Base-by-base conservation (phyloP, 2,888 invertebrate genomes). In the Gisinianus flammeolus region DNA sequence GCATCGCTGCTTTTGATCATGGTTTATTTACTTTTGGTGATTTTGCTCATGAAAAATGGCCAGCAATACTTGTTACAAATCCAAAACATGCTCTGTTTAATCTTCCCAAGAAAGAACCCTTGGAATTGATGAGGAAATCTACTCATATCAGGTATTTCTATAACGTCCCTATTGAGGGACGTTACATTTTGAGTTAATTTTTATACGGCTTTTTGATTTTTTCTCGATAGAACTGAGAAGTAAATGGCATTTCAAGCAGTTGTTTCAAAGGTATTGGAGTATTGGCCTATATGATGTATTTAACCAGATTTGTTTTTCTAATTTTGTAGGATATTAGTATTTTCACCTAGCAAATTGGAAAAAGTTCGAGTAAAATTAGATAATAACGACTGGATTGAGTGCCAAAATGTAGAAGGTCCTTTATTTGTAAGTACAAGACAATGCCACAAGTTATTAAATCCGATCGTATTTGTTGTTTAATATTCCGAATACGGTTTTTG, bases 11-110 rank as follows among this genome's bases (percentile, higher is more conserved):
- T n/a, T 91, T 96, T 83, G 96, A 97, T 87, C 94, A 96, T 87
- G 96, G 95, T 67, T 88, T 94, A 83, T 92, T 96, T 86, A 94
- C 95, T 35, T 96, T 96, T 88, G 88, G 91, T 77, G 96, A 96
- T 87, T 89, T 93, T 73, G 89, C 89, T 82, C 92, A 94, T 86
- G 90, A 91, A 81, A 88, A 90, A 22, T 96, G 95, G 95, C 96
- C 96, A 10, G 88, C 94, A 31, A 90, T 92, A 64, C 87, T 97
- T 82, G 90, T 96, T 24, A 96, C 96, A 68, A 96, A 96, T 89
- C 97, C 97, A n/a, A 96, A 96, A 88, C 90, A 94, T 87, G 92
- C 93, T 33, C 88, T 91, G 81, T 94, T 91, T 86, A 86, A 89
- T 67, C 91, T 94, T 88, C 92, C 93, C 1, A 88, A 89, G 2